A percentile compares a stretch with the other conserved stretches of the same genome.
These are phyloP conservation scores for Luperina testacea DNA, from an alignment of 2,888 invertebrate species.

Conservation along the genomic window DNA sequence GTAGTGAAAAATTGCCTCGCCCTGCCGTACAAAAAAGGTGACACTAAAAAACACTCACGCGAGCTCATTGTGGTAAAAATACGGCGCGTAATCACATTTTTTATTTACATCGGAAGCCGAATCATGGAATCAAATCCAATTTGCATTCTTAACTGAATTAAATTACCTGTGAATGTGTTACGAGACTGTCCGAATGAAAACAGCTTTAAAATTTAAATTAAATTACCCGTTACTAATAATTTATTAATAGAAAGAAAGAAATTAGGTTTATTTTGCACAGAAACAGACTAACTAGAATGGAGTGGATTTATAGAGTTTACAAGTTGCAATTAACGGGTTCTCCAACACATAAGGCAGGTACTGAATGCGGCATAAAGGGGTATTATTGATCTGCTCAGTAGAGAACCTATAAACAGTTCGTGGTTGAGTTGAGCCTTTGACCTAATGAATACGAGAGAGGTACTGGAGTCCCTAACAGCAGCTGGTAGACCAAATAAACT, in stretches of 20 bases:
- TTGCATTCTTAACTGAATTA: slow-evolving; percentile 15
- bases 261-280: background rate
- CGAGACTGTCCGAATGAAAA: background rate
- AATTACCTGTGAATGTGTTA: background rate
- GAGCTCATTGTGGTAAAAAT: background rate
- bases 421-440: background rate
- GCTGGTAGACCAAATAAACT: background rate
- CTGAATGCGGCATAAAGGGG: background rate
- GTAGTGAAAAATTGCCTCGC: background rate
- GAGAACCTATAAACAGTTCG: background rate
- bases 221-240: background rate
- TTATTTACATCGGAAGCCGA: slow-evolving; percentile 18
- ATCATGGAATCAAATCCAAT: slow-evolving; percentile 14
- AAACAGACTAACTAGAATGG: background rate
- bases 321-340: background rate
- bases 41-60: background rate
- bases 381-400: slow-evolving; percentile 7
- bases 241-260: background rate
- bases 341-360: too few species aligned
- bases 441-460: background rate
- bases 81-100: background rate
- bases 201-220: background rate
- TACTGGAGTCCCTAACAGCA: background rate
- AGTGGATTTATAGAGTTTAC: background rate
- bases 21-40: background rate